Conservation (phyloP, 2,113 vertebrate species). For the Marcusenius ussheri region DNA sequence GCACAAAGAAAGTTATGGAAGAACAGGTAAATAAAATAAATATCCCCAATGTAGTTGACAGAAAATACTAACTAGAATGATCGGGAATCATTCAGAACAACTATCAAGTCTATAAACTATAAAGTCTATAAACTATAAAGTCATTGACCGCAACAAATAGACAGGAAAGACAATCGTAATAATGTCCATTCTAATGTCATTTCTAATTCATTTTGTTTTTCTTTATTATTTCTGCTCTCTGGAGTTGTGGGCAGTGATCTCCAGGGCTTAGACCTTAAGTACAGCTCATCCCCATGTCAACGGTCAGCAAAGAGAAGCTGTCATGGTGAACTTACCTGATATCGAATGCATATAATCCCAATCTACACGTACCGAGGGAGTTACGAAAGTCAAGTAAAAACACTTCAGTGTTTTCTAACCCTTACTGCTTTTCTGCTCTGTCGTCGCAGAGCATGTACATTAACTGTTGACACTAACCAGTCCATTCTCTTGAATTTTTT, state of each 20-base stretch:
- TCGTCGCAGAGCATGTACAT: neutral
- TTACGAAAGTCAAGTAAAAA: neutral
- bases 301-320: neutral
- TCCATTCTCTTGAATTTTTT: neutral
- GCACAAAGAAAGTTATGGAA: neutral
- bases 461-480: neutral
- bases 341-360: neutral
- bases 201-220: neutral
- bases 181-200: neutral
- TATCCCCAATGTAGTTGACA: neutral
- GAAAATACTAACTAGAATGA: neutral
- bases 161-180: neutral
- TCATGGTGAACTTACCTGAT: neutral
- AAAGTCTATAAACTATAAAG: neutral
- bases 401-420: neutral
- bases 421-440: neutral
- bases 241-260: neutral
- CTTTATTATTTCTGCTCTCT: neutral
- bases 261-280: neutral
- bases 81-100: neutral
- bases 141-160: neutral
- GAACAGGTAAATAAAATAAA: conserved; percentile 1
- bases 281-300: neutral
- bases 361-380: neutral
- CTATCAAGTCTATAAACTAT: neutral